These are phyloP conservation scores for Erpetoichthys calabaricus DNA, from an alignment of 2,797 vertebrate species.

Conservation along the genomic window DNA sequence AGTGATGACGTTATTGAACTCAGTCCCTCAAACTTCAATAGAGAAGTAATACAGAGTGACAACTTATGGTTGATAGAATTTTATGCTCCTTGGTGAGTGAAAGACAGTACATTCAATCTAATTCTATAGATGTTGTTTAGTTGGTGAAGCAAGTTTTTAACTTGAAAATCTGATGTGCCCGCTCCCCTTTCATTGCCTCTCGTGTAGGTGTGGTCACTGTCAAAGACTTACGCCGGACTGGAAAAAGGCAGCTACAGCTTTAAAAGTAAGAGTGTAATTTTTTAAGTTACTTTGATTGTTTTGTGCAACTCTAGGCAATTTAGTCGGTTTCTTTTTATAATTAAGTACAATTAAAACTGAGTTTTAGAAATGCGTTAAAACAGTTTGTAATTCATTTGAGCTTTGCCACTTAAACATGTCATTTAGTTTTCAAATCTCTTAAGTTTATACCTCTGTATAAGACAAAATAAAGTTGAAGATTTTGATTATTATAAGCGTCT, in stretches of 20 bases:
- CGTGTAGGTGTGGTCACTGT: constrained; percentile 86
- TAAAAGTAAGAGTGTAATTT: constrained; percentile 64
- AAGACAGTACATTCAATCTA: background rate
- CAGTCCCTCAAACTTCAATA: constrained; percentile 79
- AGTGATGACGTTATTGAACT: constrained; percentile 85
- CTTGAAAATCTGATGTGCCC: background rate
- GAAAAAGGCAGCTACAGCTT: constrained; percentile 85
- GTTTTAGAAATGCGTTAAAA: too few species aligned
- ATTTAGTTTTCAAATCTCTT: too few species aligned
- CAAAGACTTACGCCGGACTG: constrained; percentile 73
- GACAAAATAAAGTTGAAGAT: too few species aligned
- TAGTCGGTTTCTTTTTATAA: too few species aligned
- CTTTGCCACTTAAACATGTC: too few species aligned
- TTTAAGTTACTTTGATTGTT: background rate
- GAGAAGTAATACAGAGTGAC: constrained; percentile 82
- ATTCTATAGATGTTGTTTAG: background rate
- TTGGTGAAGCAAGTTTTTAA: constrained; percentile 1
- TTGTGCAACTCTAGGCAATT: too few species aligned
- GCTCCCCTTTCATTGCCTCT: background rate
- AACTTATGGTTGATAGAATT: constrained; percentile 91
- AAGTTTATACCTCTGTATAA: too few species aligned
- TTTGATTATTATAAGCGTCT: too few species aligned
- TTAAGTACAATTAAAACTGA: too few species aligned
- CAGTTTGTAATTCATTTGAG: too few species aligned
- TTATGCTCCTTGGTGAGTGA: constrained; percentile 88